Conservation (phyloP, 2,888 invertebrate genomes). For the Aleiodes leptofemur region DNA sequence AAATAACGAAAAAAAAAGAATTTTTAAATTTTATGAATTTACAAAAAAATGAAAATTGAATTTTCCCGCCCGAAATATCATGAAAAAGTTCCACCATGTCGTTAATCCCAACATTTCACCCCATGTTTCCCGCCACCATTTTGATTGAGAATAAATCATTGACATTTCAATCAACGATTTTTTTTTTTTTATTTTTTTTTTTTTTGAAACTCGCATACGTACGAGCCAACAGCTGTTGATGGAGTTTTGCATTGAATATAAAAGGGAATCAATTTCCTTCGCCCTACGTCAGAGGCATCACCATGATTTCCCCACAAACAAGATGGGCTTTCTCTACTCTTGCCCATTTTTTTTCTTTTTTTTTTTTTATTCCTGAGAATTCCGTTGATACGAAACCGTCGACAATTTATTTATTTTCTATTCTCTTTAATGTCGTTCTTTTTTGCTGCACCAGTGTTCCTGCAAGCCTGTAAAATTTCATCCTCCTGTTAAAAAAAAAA, state of each 20-base stretch:
- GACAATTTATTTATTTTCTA: constrained; percentile 21
- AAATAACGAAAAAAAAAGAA: constrained; percentile 7
- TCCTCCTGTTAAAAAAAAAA: constrained; percentile 44
- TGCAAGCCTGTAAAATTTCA: constrained; percentile 36
- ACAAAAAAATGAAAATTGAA: neutral
- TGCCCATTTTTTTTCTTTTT: neutral
- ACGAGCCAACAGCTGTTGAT: constrained; percentile 12
- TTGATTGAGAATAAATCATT: constrained; percentile 39
- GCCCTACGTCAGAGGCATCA: constrained; percentile 8
- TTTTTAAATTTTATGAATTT: neutral
- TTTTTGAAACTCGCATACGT: constrained; percentile 1
- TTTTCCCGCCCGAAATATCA: neutral
- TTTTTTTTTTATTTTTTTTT: neutral
- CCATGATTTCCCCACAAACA: constrained; percentile 27
- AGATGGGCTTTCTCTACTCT: neutral
- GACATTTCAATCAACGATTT: constrained; percentile 42
- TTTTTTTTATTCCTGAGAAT: neutral
- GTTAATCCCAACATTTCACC: too few species aligned
- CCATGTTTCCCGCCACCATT: too few species aligned
- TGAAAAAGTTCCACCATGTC: too few species aligned
- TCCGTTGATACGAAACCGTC: neutral
- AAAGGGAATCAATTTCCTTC: constrained; percentile 39
- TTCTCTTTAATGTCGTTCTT: constrained; percentile 15
- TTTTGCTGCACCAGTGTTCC: constrained; percentile 14
- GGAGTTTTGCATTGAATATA: constrained; percentile 26